phyloP scores from a whole-genome alignment of 1,140 invertebrate genomes.

The Cecropterus lyciades region DNA sequence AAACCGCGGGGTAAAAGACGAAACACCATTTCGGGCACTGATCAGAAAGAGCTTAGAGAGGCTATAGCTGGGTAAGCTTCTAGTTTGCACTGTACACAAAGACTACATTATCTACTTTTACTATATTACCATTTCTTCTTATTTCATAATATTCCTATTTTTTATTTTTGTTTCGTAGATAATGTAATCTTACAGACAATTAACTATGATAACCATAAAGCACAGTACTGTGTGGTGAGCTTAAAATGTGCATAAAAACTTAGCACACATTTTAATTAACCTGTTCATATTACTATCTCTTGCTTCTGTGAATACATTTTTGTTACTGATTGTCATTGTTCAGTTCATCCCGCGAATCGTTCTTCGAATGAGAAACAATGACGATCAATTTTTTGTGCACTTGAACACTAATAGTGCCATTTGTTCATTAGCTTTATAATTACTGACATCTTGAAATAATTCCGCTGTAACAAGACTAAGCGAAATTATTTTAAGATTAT shows the following conservation, averaged over 20 bases:
- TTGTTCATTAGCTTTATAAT: slow-evolving; percentile 78
- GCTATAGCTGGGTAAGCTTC: slow-evolving; percentile 90
- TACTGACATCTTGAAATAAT: slow-evolving; percentile 68
- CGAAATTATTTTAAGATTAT: slow-evolving; percentile 63
- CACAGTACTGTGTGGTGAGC: slow-evolving; percentile 74
- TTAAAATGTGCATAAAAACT: slow-evolving; percentile 65
- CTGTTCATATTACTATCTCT: slow-evolving; percentile 72
- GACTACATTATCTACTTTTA: slow-evolving; percentile 73
- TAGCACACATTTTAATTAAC: slow-evolving; percentile 74
- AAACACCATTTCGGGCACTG: slow-evolving; percentile 95
- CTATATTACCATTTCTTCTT: slow-evolving; percentile 10
- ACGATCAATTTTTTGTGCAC: slow-evolving; percentile 74
- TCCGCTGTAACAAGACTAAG: slow-evolving; percentile 74
- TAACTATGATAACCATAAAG: slow-evolving; percentile 69
- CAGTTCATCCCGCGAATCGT: slow-evolving; percentile 48
- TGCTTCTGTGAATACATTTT: slow-evolving; percentile 82
- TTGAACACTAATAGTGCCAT: slow-evolving; percentile 79
- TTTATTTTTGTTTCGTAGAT: slow-evolving; percentile 46
- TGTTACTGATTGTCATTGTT: slow-evolving; percentile 75
- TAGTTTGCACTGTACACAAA: slow-evolving; percentile 73
- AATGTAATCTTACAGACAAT: slow-evolving; percentile 70
- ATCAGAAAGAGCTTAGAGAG: slow-evolving; percentile 93
- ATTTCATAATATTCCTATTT: slow-evolving; percentile 1
- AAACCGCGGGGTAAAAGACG: slow-evolving; percentile 92
- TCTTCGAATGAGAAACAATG: slow-evolving; percentile 55